These are phyloP conservation scores for Taenioides sp. DNA, from an alignment of 2,797 vertebrate genomes.

Conservation along the genomic window DNA sequence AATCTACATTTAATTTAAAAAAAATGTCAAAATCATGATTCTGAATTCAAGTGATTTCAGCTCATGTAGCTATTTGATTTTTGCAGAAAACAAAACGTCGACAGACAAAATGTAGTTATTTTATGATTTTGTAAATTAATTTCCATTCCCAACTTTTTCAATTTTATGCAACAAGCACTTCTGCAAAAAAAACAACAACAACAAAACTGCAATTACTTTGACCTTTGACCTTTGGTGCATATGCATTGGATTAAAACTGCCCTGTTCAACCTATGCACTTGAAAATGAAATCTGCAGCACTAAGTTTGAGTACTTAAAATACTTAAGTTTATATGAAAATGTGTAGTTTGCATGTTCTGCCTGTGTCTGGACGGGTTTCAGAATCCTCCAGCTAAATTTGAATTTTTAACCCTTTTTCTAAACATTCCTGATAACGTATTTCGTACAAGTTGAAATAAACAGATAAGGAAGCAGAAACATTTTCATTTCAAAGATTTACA, in stretches of 20 bases:
- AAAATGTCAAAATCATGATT: neutral
- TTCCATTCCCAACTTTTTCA: neutral
- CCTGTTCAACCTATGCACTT: neutral
- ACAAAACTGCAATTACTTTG: too few relatives aligned
- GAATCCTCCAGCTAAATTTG: too few relatives aligned
- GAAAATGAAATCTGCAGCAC: neutral
- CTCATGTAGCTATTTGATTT: neutral
- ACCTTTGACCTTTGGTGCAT: neutral
- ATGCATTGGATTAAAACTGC: neutral
- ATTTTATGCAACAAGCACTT: neutral
- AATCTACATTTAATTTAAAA: too few relatives aligned
- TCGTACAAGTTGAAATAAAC: neutral
- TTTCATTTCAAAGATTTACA: neutral
- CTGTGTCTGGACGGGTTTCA: too few relatives aligned
- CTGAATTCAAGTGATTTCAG: constrained; percentile 4
- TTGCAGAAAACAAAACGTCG: constrained; percentile 16
- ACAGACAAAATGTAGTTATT: constrained; percentile 5
- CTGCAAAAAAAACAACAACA: neutral
- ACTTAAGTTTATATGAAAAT: too few relatives aligned
- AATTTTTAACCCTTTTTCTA: too few relatives aligned
- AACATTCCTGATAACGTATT: neutral
- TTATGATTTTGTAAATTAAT: neutral
- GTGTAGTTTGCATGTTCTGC: too few relatives aligned
- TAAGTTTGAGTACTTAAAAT: neutral
- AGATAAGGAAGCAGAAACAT: neutral